These are phyloP conservation scores for Pygoscelis antarcticus DNA, from an alignment of 2,113 vertebrate genomes.

Conservation along the genomic window DNA sequence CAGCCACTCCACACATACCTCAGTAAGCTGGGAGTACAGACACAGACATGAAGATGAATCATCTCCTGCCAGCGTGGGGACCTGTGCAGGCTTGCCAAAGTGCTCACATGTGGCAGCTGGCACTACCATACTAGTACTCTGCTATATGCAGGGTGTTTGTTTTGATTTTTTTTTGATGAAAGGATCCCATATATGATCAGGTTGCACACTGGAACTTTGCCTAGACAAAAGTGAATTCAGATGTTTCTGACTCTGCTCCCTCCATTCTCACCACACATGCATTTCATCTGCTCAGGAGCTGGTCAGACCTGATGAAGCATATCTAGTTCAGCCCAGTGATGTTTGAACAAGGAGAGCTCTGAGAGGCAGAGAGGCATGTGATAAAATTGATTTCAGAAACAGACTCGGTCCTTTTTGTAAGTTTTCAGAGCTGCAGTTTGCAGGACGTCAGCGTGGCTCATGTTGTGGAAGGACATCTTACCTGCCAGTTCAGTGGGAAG, in stretches of 20 bases:
- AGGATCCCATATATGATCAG: background rate
- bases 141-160: background rate
- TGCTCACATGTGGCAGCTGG: background rate
- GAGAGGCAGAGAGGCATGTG: background rate
- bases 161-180: background rate
- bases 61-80: background rate
- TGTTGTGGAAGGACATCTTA: background rate
- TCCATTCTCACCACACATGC: conserved; percentile 36
- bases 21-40: background rate
- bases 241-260: background rate
- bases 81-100: background rate
- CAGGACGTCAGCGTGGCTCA: background rate
- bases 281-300: conserved; percentile 35
- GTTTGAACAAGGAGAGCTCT: background rate
- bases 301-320: background rate
- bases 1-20: background rate
- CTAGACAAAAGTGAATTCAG: background rate
- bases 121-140: background rate
- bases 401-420: background rate
- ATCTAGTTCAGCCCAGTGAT: background rate
- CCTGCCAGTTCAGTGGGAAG: background rate
- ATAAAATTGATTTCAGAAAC: background rate
- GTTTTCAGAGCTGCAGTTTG: background rate
- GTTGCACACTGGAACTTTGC: background rate
- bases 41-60: background rate